A percentile compares a stretch with the other conserved stretches of the same genome.
Evolutionary conservation across 2,888 invertebrate species (phyloP).

Genomic region (Halocaridina rubra): DNA sequence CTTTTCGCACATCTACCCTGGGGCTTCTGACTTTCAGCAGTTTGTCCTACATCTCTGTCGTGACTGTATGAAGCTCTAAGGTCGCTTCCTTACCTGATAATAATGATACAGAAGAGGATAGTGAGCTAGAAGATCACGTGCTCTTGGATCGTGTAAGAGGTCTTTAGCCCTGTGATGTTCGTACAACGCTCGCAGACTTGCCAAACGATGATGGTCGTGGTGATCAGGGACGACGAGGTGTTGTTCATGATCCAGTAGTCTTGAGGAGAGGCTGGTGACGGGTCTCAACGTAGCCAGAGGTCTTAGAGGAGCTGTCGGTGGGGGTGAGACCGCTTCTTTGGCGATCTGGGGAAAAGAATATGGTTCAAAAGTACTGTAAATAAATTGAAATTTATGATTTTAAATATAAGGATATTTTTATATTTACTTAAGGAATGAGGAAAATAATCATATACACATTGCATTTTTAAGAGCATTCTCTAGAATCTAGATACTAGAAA

Average conservation of each 20-base stretch:
- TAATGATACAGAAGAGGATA: conserved; percentile 62
- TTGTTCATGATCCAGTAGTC: neutral
- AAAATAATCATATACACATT: no score
- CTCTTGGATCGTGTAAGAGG: conserved; percentile 32
- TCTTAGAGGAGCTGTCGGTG: conserved; percentile 3
- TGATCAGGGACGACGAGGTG: neutral
- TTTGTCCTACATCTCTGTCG: no score
- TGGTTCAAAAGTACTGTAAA: no score
- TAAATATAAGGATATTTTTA: no score
- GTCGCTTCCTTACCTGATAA: conserved; percentile 51
- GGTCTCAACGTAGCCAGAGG: conserved; percentile 11
- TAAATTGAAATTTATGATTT: no score
- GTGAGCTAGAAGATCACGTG: conserved; percentile 51
- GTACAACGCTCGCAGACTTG: conserved; percentile 27
- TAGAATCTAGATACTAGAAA: no score
- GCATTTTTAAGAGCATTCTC: no score
- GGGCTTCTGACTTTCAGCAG: no score
- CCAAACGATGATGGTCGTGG: conserved; percentile 9
- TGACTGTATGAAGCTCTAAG: conserved; percentile 40
- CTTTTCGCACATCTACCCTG: no score
- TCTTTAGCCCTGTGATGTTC: conserved; percentile 38
- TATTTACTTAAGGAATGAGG: no score
- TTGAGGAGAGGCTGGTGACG: conserved; percentile 15
- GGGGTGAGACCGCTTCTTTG: conserved; percentile 3
- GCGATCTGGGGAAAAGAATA: neutral